Base-by-base conservation (phyloP, 2,888 invertebrate genomes). In the Pachydiplax longipennis region DNA sequence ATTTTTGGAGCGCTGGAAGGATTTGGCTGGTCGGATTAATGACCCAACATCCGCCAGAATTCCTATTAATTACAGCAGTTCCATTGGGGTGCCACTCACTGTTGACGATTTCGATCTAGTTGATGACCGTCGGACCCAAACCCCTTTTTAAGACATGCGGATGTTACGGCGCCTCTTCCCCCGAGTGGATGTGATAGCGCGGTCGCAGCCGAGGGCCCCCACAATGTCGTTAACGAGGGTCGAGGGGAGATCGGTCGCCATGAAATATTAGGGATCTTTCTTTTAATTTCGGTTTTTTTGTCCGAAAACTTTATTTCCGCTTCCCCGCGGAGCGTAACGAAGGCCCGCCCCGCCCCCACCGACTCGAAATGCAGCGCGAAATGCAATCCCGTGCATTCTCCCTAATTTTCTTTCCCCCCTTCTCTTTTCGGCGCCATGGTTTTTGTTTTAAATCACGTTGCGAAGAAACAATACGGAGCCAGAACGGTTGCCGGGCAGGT, bases 91-190 rank as follows among this genome's bases (percentile, higher is more conserved):
- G 87, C 87, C 87, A 87, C 87, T 87, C 58, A 61, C 61, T 87
- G 87, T 87, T 87, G 87, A 87, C 87, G 87, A 87, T 87, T 65
- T 61, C 87, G 87, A 87, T 87, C 87, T 87, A 65, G 61, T 87
- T 87, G 87, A 87, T 87, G 87, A 87, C 87, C 87, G 87, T 37
- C 87, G 58, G 61, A 61, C 82, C 82, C 25, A 10, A 12, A 0
- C 44, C 18, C 8, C 81, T 12, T 44, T 44, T 44, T 44, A 44
- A 44, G 53, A 22, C 80, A 81, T n/a, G 37, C 81, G 53, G 53
- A 53, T 48, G 40, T 31, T 25, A 40, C n/a, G 15, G 44, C 10
- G 40, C 40, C 81, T 53, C 82, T 6, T 35, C 53, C 82, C 82
- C 80, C 31, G 31, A 53, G 53, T 18, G 44, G 44, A 44, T 44